These are phyloP conservation scores for Hephaestus fuliginosus DNA, from an alignment of 2,797 vertebrate genomes.

Conservation along the genomic window DNA sequence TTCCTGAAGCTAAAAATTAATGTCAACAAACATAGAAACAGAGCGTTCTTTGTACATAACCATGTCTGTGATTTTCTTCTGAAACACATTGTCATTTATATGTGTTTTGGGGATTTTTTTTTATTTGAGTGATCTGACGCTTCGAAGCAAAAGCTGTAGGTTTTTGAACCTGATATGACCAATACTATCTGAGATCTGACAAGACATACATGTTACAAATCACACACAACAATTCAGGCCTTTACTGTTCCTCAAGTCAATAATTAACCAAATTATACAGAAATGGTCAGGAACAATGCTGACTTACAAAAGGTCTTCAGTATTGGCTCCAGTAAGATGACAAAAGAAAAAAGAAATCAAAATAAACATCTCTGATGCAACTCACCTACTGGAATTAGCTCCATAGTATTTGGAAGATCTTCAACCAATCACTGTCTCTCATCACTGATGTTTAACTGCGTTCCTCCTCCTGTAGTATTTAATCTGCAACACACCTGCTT, in stretches of 20 bases:
- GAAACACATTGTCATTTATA: no score
- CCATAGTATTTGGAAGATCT: neutral
- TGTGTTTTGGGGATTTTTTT: no score
- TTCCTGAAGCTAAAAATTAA: no score
- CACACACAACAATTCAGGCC: neutral
- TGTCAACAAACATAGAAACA: no score
- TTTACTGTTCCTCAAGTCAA: neutral
- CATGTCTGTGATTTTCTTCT: no score
- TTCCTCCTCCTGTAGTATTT: neutral
- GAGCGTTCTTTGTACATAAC: no score
- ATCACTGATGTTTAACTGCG: neutral
- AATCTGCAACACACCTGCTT: neutral
- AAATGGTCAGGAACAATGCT: neutral
- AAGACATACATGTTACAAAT: neutral
- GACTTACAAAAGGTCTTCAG: neutral
- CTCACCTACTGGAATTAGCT: neutral
- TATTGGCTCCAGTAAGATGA: neutral
- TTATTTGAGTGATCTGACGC: no score
- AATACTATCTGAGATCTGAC: no score
- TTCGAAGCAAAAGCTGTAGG: no score
- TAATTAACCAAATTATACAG: neutral
- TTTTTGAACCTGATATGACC: no score
- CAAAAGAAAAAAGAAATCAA: neutral
- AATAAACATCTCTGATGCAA: neutral
- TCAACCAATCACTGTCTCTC: constrained; percentile 10